phyloP scores from a whole-genome alignment of 1,140 invertebrate species.

The Druon quercuslanigerum region DNA sequence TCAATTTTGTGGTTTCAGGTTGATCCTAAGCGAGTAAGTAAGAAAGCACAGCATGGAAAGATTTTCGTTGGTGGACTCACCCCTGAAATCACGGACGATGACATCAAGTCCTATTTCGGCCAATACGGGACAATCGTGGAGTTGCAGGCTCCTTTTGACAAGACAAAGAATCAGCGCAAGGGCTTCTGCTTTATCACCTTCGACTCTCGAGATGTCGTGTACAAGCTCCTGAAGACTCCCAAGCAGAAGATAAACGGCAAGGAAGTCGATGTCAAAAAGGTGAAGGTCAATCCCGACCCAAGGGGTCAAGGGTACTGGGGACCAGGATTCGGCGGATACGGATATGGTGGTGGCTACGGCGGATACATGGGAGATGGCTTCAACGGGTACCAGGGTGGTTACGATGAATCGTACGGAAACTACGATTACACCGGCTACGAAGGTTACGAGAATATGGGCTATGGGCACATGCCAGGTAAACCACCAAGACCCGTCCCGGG shows the following conservation, averaged over 20 bases:
- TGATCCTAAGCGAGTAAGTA: conserved; percentile 80
- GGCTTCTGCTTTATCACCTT: conserved; percentile 83
- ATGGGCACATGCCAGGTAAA: conserved; percentile 62
- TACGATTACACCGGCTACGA: conserved; percentile 71
- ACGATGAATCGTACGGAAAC: conserved; percentile 70
- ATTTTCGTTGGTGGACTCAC: conserved; percentile 84
- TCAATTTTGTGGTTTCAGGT: conserved; percentile 62
- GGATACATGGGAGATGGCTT: conserved; percentile 71
- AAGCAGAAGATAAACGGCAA: conserved; percentile 81
- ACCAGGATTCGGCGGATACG: conserved; percentile 71
- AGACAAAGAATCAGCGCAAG: conserved; percentile 81
- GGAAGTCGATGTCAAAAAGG: conserved; percentile 78
- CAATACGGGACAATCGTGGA: conserved; percentile 81
- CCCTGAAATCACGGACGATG: conserved; percentile 79
- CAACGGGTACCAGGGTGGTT: conserved; percentile 71
- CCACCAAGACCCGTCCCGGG: conserved; percentile 71
- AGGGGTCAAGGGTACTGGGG: conserved; percentile 71
- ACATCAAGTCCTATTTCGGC: conserved; percentile 80
- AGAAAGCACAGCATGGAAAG: conserved; percentile 79
- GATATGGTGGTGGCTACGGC: conserved; percentile 73
- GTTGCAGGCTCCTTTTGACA: conserved; percentile 84
- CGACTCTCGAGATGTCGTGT: conserved; percentile 79
- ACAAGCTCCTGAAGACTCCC: conserved; percentile 79
- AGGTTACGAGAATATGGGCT: conserved; percentile 70
- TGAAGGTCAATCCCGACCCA: conserved; percentile 74